Evolutionary conservation across 1,140 invertebrate genomes (phyloP), one percentile per base, ranked within the genome.

Genomic region (Capitella teleta): DNA sequence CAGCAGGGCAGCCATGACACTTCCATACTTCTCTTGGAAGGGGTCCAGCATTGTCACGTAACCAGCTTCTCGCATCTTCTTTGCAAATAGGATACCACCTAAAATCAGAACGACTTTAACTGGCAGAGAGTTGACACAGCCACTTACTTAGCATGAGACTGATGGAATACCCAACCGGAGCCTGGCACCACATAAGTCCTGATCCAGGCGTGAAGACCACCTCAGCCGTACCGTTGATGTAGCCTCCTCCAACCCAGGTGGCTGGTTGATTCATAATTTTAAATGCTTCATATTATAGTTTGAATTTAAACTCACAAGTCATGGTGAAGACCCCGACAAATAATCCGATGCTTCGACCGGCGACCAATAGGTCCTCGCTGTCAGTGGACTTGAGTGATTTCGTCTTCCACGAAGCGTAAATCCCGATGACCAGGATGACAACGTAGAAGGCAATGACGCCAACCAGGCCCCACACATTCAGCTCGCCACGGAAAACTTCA

Each of bases 161-260:
- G n/a, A 96, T 77, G 1, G 92, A 86, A 72, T 97, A 97, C 52
- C 93, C 94, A 68, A 97, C 87, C 0, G 94, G 94, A 28, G 92
- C 94, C 74, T 97, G 93, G 68, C 90, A 95, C 86, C 91, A 95
- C 1, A 95, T 79, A 52, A 97, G 70, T 2, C 57, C 64, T 2
- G 4, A 34, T n/a, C 92, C 58, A 44, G 75, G 80, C 14, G 84
- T 90, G 73, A 91, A 96, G 55, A 96, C 88, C 3, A 84, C 86
- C 74, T 98, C 93, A 2, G 94, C 92, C 40, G 94, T 95, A 53
- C 94, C 94, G 68, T 97, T 97, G 64, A 98, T 97, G 75, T 97
- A 98, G 26, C 92, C 94, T 28, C 94, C 94, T 49, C 93, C 94
- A n/a, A 98, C 93, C 94, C 94, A 97, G 18, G 92, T 97, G 19